Evolutionary conservation across 2,797 vertebrate genomes (phyloP).

Genomic region (Holocentrus rufus): DNA sequence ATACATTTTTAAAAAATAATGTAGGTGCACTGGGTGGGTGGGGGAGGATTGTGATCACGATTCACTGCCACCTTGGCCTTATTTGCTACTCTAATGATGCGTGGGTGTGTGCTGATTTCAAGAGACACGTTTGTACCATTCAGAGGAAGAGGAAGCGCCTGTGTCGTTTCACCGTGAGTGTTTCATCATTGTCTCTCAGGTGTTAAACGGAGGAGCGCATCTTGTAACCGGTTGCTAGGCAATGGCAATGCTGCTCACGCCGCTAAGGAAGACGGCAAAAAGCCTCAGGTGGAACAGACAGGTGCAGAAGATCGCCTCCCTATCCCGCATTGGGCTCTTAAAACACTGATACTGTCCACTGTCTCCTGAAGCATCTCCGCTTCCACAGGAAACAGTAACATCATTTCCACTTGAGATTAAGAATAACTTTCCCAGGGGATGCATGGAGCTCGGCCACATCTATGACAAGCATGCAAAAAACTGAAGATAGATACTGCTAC

Average conservation of each 20-base stretch:
- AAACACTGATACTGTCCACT: slow-evolving; percentile 6
- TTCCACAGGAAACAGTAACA: not conserved
- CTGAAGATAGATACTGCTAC: not conserved
- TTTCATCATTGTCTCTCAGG: slow-evolving; percentile 86
- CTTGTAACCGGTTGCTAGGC: slow-evolving; percentile 92
- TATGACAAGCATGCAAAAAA: slow-evolving; percentile 3
- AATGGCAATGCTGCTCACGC: slow-evolving; percentile 85
- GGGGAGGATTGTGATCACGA: not conserved
- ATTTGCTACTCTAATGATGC: not conserved
- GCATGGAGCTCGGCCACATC: not conserved
- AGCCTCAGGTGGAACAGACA: slow-evolving; percentile 88
- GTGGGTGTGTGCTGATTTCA: not conserved
- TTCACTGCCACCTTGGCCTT: not conserved
- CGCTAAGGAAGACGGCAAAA: slow-evolving; percentile 86
- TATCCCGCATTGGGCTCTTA: slow-evolving; percentile 36
- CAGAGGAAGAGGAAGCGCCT: not conserved
- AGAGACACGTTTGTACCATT: not conserved
- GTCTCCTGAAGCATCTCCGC: slow-evolving; percentile 12
- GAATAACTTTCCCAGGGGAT: not conserved
- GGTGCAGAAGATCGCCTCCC: slow-evolving; percentile 81
- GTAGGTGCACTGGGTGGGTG: not conserved
- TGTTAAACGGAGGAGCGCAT: slow-evolving; percentile 88
- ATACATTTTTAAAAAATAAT: slow-evolving; percentile 12
- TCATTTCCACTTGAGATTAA: not conserved
- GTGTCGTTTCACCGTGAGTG: slow-evolving; percentile 68